Percentiles rank a stretch among this genome's conserved stretches.
Evolutionary conservation across 2,888 invertebrate species (phyloP).

Genomic region (Tenthredo livida): DNA sequence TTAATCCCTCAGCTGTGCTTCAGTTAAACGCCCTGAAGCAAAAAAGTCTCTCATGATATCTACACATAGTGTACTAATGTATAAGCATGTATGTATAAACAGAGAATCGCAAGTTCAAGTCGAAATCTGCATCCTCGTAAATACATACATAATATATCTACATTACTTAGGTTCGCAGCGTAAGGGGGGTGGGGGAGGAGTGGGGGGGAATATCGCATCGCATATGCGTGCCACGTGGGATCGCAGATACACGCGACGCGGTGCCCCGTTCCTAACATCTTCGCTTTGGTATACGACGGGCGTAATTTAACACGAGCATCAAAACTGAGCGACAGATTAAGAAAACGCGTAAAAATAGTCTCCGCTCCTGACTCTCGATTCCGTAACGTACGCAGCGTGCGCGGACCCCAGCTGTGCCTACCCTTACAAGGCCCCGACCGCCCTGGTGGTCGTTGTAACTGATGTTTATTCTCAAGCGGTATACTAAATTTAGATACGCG

Average conservation of each 20-base stretch:
- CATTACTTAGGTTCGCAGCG: background rate
- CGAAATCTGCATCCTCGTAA: background rate
- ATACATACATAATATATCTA: background rate
- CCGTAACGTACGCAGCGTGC: conserved; percentile 56
- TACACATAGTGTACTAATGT: background rate
- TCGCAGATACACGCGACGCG: conserved; percentile 25
- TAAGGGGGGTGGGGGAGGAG: background rate
- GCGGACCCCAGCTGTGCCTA: conserved; percentile 63
- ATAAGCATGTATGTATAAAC: background rate
- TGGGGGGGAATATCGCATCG: background rate
- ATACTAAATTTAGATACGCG: conserved; percentile 52
- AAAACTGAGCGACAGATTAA: conserved; percentile 66
- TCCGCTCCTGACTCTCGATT: conserved; percentile 58
- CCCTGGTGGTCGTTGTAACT: conserved; percentile 55
- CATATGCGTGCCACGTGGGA: conserved; percentile 34
- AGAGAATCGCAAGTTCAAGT: conserved; percentile 32
- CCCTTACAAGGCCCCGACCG: conserved; percentile 68
- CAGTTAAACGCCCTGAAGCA: background rate
- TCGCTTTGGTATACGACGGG: conserved; percentile 47
- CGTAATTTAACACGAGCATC: conserved; percentile 60
- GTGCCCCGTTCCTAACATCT: conserved; percentile 1
- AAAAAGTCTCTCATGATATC: conserved; percentile 26
- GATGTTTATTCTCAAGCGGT: conserved; percentile 54
- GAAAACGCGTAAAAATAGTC: conserved; percentile 70
- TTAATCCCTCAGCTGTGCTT: background rate